A percentile compares a stretch with the other conserved stretches of the same genome.
Conservation (phyloP, 2,797 vertebrate genomes). For the Nothura maculosa region DNA sequence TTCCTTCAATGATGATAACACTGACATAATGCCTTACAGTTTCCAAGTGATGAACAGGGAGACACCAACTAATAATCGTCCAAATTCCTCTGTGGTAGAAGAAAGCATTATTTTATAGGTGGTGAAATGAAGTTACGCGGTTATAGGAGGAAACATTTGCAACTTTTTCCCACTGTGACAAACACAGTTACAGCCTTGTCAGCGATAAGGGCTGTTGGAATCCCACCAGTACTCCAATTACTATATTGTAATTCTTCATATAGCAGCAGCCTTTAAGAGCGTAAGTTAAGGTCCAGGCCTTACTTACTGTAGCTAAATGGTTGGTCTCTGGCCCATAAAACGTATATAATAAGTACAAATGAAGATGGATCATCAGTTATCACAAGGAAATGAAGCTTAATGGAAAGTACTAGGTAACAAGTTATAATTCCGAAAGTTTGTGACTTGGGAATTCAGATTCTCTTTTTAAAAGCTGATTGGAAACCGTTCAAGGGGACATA, state of each 20-base stretch:
- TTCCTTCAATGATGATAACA: conserved; percentile 54
- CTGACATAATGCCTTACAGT: conserved; percentile 8
- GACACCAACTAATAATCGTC: conserved; percentile 12
- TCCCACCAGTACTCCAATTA: neutral
- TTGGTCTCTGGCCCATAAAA: neutral
- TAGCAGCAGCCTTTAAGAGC: neutral
- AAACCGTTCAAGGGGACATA: neutral
- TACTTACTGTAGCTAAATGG: neutral
- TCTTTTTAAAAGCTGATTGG: neutral
- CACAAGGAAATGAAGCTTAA: neutral
- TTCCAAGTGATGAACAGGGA: conserved; percentile 15
- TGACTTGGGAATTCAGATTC: neutral
- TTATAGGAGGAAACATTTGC: conserved; percentile 15
- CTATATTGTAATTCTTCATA: neutral
- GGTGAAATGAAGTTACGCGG: neutral
- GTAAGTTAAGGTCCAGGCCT: neutral
- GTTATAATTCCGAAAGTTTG: neutral
- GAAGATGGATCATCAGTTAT: neutral
- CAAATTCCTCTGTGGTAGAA: neutral
- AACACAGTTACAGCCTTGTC: neutral
- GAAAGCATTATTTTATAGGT: neutral
- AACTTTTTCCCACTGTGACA: conserved; percentile 5
- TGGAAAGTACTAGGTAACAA: neutral
- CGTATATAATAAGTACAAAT: neutral
- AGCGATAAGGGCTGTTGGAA: neutral